A percentile compares a stretch with the other conserved stretches of the same genome.
Evolutionary conservation across 1,140 invertebrate species (phyloP).

Genomic region (Lepidurus packardi): DNA sequence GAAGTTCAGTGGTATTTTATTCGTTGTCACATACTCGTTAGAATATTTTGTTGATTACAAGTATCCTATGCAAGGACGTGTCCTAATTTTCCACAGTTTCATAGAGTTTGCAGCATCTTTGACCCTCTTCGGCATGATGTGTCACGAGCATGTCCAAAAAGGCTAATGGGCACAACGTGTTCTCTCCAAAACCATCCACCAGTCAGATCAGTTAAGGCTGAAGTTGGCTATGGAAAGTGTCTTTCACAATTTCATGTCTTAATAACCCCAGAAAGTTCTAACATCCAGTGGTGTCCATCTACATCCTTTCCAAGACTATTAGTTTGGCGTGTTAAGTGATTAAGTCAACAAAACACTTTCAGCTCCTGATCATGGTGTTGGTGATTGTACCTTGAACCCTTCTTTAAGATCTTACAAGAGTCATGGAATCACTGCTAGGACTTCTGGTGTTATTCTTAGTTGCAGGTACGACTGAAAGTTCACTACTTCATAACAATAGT

Average conservation of each 20-base stretch:
- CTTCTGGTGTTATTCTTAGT: neutral
- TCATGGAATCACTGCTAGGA: neutral
- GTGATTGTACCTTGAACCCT: neutral
- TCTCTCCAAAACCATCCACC: neutral
- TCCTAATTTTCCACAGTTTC: constrained; percentile 19
- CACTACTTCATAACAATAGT: neutral
- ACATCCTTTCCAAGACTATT: too few species aligned
- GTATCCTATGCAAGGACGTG: constrained; percentile 4
- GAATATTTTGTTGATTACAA: neutral
- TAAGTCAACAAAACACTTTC: too few species aligned
- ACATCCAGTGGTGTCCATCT: too few species aligned
- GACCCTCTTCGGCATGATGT: constrained; percentile 21
- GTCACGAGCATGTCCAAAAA: constrained; percentile 21
- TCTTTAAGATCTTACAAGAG: neutral
- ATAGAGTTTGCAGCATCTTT: constrained; percentile 7
- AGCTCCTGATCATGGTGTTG: too few species aligned
- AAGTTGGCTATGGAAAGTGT: neutral
- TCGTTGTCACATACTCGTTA: neutral
- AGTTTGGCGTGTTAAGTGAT: too few species aligned
- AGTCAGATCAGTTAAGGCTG: neutral
- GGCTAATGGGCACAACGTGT: neutral
- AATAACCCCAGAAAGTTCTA: too few species aligned
- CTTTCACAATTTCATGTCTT: too few species aligned
- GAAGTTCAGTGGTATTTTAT: neutral
- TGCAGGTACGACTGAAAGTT: neutral